Evolutionary conservation across 2,797 vertebrate species (phyloP), one percentile per base, ranked within the genome.

Genomic region (Alauda arvensis): DNA sequence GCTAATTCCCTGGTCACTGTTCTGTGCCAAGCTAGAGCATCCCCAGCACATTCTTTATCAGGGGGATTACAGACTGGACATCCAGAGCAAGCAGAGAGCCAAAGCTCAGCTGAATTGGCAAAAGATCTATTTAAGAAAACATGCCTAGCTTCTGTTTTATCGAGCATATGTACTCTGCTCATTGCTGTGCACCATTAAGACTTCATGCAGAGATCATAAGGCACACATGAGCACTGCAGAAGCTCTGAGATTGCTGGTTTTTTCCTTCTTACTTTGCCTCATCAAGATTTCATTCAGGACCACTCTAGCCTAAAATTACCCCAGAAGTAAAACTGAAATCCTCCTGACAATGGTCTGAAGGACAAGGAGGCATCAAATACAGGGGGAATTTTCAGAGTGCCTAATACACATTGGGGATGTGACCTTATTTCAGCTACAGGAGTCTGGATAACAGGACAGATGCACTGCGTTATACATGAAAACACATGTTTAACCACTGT

Each of bases 131-230:
- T 92, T 89, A 87, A 80, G 67, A 72, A 89, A 91, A 76, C 31
- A 56, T 15, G 63, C 67, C 70, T 72, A 83, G 66, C 85, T 79
- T 92, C 90, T 92, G 75, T 88, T 90, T 90, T 86, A 90, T 79
- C 0, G 2, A 84, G 71, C 83, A 71, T 83, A 77, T 55, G 51
- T 89, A 81, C 71, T 79, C 57, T 82, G 69, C 65, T 81, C 55
- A 23, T 82, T 81, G 83, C 85, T 84, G 74, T 75, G 77, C 77
- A 59, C 75, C 85, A 77, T 90, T 87, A 92, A 89, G 71, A 79
- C 69, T 61, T 82, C 90, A 80, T 78, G 77, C 70, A 79, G 91
- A 82, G 68, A 84, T 60, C 8, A 2, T 81, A 88, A 91, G 85
- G 83, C 2, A 11, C 43, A 51, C 67, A 59, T 17, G 60, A 90